Evolutionary conservation across 2,113 vertebrate species (phyloP), one percentile per base, ranked within the genome.

Genomic region (Xiphophorus maculatus): DNA sequence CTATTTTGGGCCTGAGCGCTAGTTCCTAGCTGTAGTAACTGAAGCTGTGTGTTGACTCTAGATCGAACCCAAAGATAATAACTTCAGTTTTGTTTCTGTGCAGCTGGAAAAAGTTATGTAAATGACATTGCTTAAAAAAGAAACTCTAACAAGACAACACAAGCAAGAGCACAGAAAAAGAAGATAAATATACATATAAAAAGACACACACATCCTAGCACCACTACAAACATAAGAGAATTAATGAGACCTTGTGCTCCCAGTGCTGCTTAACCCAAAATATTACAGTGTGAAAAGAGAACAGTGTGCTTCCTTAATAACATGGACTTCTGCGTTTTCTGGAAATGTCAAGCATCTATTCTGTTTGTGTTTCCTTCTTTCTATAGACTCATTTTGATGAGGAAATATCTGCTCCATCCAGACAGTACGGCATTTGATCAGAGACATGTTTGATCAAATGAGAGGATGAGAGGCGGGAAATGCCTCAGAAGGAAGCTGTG

Each of bases 401-500:
- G 30, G 28, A 48, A 35, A 40, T 42, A 33, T 1, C 9, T 17
- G 68, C 60, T 58, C 67, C 51, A 22, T 65, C n/a, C 22, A 48
- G 29, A 7, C 51, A 61, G 68, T 19, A 73, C 33, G 37, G 48
- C 22, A 25, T 73, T 48, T 77, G 61, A 33, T 19, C 48, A 58
- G 75, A 78, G 37, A 51, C 22, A 37, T 32, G n/a, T 72, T 54
- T 77, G 63, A 44, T 22, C 44, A 58, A 76, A 81, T 69, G 62
- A 73, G n/a, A 81, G 48, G 48, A 76, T 28, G 63, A 66, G 44
- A 44, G 33, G 22, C 17, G 27, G 6, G 2, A 74, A 51, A 66
- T 22, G 5, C 14, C 58, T 66, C 70, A 69, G 51, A 63, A 30
- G 54, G 71, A 68, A 74, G 28, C 33, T 63, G 29, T 54, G 63